Evolutionary conservation across 2,888 invertebrate species (phyloP), one percentile per base, ranked within the genome.

Genomic region (Andrena bucephala): DNA sequence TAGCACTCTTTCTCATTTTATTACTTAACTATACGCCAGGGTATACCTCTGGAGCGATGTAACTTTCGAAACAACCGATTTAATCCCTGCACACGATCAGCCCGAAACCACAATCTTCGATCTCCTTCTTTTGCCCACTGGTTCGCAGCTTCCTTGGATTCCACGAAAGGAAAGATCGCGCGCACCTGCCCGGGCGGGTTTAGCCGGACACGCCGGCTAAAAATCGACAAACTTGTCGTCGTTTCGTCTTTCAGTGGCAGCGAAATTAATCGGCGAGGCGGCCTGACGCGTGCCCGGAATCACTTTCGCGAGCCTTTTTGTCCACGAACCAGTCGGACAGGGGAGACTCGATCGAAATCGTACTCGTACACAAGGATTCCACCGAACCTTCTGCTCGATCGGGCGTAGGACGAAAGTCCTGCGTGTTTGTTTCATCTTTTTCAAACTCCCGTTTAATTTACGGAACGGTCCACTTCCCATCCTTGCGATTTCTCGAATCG

Each of bases 261-360:
- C 60, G 77, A 80, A 87, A 87, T 87, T 88, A 87, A 87, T 87
- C 85, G 83, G 59, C 80, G 67, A 84, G 59, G 77, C 79, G 80
- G 75, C 50, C 65, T 33, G 85, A 87, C 90, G 87, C 90, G 90
- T 90, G 90, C 87, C 86, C 83, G 85, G 89, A 89, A 90, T 90
- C 88, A 87, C 90, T 90, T 87, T 87, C 81, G 84, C 82, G 80
- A 57, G n/a, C 66, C 74, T 88, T 87, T 87, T 87, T 86, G 81
- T 75, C 74, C 54, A 42, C 67, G 57, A n/a, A 69, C 74, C n/a
- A 62, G 73, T 78, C 48, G 67, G 54, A 36, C 16, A 52, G 10
- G 66, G 33, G 36, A 73, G 67, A 7, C 74, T 52, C 70, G 71
- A 68, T 77, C 81, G 54, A 69, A 59, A 74, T 69, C 33, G 59